phyloP scores from a whole-genome alignment of 2,888 invertebrate genomes.

The Antheraea assamensis region DNA sequence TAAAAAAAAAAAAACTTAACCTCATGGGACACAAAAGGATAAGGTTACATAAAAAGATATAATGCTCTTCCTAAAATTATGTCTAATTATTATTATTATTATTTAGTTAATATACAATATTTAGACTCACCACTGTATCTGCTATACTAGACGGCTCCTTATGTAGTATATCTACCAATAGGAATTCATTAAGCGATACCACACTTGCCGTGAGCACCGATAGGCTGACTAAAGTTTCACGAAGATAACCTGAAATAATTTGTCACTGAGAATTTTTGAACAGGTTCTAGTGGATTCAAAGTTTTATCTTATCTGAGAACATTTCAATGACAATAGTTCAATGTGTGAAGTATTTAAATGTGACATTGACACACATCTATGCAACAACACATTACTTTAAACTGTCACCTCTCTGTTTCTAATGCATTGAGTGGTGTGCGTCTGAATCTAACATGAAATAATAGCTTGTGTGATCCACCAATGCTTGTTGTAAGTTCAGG shows the following conservation, averaged over 20 bases:
- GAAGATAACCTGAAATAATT: constrained; percentile 55
- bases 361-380: too few species aligned
- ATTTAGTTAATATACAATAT: not conserved
- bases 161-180: constrained; percentile 93
- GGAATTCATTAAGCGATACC: constrained; percentile 87
- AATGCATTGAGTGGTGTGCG: too few species aligned
- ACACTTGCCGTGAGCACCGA: constrained; percentile 86
- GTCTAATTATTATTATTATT: not conserved
- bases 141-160: constrained; percentile 80
- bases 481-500: too few species aligned
- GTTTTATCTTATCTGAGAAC: too few species aligned
- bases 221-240: constrained; percentile 85
- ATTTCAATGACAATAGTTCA: too few species aligned
- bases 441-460: too few species aligned
- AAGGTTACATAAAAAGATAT: not conserved
- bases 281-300: not conserved
- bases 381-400: too few species aligned
- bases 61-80: not conserved
- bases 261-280: not conserved
- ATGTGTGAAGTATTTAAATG: too few species aligned
- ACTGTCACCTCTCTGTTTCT: too few species aligned
- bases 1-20: too few species aligned
- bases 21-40: too few species aligned
- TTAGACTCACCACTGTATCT: constrained; percentile 68
- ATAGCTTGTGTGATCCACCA: too few species aligned